Conservation (phyloP, 2,888 invertebrate species). For the Griposia aprilina region DNA sequence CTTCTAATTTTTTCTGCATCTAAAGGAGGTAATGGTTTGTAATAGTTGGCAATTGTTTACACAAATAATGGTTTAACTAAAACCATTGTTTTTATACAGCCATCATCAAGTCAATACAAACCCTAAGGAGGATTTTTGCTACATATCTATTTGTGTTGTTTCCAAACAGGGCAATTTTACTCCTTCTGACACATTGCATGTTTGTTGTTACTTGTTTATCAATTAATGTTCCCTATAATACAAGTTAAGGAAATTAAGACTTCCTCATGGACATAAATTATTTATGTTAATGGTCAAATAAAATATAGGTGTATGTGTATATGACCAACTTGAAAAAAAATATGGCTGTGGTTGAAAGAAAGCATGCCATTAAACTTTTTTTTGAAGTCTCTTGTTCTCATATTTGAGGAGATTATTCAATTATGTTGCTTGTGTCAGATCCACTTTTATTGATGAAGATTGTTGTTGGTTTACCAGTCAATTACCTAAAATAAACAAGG, state of each 20-base stretch:
- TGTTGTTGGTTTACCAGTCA: neutral
- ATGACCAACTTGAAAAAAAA: neutral
- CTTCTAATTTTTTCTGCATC: too few species aligned
- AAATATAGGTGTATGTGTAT: neutral
- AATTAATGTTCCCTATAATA: slow-evolving; percentile 9
- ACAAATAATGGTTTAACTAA: neutral
- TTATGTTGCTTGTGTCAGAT: neutral
- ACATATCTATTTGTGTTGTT: slow-evolving; percentile 25
- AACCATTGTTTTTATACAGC: neutral
- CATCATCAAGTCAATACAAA: neutral
- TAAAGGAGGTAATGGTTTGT: neutral
- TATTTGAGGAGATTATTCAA: neutral
- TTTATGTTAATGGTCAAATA: neutral
- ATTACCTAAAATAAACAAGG: neutral
- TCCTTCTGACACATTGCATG: neutral
- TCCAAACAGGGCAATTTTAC: slow-evolving; percentile 14
- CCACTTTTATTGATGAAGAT: neutral
- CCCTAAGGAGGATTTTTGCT: slow-evolving; percentile 2
- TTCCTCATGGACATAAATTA: slow-evolving; percentile 32
- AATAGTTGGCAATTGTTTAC: neutral
- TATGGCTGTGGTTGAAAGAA: neutral
- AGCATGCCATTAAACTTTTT: neutral
- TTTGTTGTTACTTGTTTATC: neutral
- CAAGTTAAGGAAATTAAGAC: neutral
- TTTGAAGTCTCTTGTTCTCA: neutral